These are phyloP conservation scores for Podarcis lilfordi DNA, from an alignment of 2,797 vertebrate genomes.

Conservation along the genomic window DNA sequence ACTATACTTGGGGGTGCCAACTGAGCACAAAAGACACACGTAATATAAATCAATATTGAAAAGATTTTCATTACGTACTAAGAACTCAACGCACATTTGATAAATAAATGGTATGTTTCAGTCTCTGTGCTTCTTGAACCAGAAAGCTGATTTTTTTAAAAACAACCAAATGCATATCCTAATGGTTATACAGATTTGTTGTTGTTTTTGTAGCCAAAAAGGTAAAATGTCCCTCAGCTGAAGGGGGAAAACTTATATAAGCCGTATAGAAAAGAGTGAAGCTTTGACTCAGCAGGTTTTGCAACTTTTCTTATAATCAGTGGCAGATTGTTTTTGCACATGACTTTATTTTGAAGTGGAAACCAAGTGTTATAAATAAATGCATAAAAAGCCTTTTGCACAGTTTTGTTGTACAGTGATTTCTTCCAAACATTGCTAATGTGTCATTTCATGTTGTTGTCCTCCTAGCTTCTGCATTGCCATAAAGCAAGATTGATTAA, in stretches of 20 bases:
- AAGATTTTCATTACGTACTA: background rate
- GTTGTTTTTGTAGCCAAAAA: conserved; percentile 20
- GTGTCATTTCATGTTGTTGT: conserved; percentile 5
- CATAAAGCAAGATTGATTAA: background rate
- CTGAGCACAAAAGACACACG: background rate
- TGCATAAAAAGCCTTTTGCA: conserved; percentile 63
- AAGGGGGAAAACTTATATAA: background rate
- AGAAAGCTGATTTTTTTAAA: background rate
- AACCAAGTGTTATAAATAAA: conserved; percentile 76
- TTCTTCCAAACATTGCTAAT: conserved; percentile 51
- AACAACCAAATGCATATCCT: background rate
- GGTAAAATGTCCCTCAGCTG: background rate
- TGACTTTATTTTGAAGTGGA: conserved; percentile 64
- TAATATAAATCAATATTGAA: background rate
- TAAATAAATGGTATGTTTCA: conserved; percentile 22
- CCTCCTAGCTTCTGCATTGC: background rate
- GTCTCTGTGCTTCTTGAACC: conserved; percentile 17
- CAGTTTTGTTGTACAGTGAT: conserved; percentile 54
- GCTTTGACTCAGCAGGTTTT: background rate
- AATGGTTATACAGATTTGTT: conserved; percentile 13
- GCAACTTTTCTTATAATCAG: conserved; percentile 17
- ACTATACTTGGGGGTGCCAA: background rate
- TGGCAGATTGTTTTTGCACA: conserved; percentile 60
- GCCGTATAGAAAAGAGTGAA: conserved; percentile 18
- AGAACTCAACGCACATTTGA: conserved; percentile 6